phyloP scores from a whole-genome alignment of 2,888 invertebrate species.

The Yponomeuta cagnagella region DNA sequence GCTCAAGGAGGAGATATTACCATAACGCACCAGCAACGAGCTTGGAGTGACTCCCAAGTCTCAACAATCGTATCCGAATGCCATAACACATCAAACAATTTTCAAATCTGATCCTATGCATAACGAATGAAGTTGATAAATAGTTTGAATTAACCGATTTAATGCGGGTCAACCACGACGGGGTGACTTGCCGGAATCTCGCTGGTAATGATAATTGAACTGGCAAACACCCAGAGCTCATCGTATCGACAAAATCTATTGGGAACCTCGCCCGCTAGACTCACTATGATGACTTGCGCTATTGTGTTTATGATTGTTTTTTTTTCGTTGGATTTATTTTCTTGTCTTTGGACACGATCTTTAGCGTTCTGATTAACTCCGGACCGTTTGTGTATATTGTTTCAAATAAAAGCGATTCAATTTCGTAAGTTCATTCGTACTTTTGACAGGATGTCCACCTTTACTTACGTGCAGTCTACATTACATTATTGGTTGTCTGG shows the following conservation, averaged over 20 bases:
- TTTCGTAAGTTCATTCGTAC: constrained; percentile 28
- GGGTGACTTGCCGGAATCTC: constrained; percentile 63
- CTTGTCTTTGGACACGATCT: constrained; percentile 74
- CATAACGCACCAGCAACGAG: not conserved
- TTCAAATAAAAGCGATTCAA: constrained; percentile 53
- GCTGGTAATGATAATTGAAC: constrained; percentile 74
- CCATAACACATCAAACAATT: constrained; percentile 73
- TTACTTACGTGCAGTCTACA: too few relatives aligned
- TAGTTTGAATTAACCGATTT: constrained; percentile 76
- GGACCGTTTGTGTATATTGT: constrained; percentile 68
- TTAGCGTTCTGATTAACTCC: constrained; percentile 71
- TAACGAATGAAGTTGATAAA: constrained; percentile 74
- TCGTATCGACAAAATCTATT: constrained; percentile 61
- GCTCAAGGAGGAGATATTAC: not conserved
- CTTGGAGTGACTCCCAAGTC: not conserved
- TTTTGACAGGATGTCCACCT: not conserved
- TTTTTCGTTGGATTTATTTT: constrained; percentile 37
- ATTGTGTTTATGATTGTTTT: constrained; percentile 69
- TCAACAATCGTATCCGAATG: constrained; percentile 33
- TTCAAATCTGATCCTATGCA: constrained; percentile 73
- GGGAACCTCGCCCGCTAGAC: constrained; percentile 51
- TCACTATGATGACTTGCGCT: constrained; percentile 73
- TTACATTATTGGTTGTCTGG: too few relatives aligned
- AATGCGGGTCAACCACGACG: constrained; percentile 75
- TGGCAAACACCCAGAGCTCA: constrained; percentile 72